These are phyloP conservation scores for Madoqua kirkii DNA, from an alignment of 2,113 vertebrate species.

Conservation along the genomic window DNA sequence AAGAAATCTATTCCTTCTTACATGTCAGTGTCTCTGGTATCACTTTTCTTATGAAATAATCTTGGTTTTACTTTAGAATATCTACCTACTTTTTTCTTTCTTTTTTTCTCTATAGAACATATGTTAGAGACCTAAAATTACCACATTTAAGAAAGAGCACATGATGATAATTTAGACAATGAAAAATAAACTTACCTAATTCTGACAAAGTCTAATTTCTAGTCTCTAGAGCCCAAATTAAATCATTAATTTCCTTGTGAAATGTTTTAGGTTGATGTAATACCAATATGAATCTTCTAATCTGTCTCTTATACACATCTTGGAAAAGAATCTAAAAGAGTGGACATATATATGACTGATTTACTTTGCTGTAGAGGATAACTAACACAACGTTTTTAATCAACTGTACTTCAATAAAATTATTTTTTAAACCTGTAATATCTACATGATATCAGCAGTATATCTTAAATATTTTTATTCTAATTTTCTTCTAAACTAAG, in stretches of 20 bases:
- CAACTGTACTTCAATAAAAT: background rate
- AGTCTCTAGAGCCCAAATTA: background rate
- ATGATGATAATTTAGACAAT: background rate
- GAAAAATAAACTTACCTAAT: background rate
- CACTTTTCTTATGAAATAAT: background rate
- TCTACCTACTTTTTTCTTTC: background rate
- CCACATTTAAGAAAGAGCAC: background rate
- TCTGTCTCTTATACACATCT: no score
- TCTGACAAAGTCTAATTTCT: slow-evolving; percentile 20
- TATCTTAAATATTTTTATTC: background rate
- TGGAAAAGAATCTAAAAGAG: background rate
- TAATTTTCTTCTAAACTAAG: background rate
- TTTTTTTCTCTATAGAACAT: background rate
- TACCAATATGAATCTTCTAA: background rate
- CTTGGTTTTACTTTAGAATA: background rate
- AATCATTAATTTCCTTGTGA: background rate
- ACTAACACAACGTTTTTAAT: background rate
- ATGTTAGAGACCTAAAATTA: background rate
- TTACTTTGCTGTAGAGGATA: background rate
- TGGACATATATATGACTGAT: background rate
- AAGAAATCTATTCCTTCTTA: background rate
- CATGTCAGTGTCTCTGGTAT: background rate
- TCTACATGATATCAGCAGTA: no score
- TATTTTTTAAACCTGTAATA: background rate
- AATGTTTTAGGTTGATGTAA: slow-evolving; percentile 21